Evolutionary conservation across 2,113 vertebrate species (phyloP), one percentile per base, ranked within the genome.

Genomic region (Bos indicus): DNA sequence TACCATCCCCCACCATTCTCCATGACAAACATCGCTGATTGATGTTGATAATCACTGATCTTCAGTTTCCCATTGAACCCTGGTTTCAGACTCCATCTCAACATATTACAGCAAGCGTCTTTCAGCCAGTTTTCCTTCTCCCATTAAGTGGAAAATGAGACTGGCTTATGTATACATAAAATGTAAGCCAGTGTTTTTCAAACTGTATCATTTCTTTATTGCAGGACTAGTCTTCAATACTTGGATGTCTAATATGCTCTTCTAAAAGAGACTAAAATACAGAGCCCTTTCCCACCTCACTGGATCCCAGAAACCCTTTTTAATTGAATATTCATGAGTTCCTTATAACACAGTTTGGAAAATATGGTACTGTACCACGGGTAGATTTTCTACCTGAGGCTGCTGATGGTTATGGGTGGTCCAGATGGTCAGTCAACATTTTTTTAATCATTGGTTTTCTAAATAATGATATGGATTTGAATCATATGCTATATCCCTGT

Each of bases 181-280:
- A 43, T 46, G 2, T 30, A 95, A 59, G n/a, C 19, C 51, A 64
- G 36, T 43, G 11, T 83, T 90, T 90, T 71, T 83, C 16, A 87
- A 82, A 88, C 6, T 36, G 25, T 48, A 28, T 23, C 43, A 33
- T 77, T 62, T 95, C 19, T 78, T 89, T 67, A 15, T 77, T 88
- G 19, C 11, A 90, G 28, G 17, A 57, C 86, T 77, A 74, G 11
- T 46, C 59, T 78, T 84, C 46, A 90, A n/a, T 52, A 62, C 6
- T 56, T 92, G 83, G 21, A 62, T 82, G 8, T 74, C 36, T 92
- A 67, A 59, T 81, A 33, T 13, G 26, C n/a, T 62, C 21, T 77
- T 93, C 16, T 51, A 51, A 62, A 88, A 84, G 28, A 33, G 57
- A 56, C 43, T 62, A 88, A 91, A 93, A 91, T 40, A 60, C 7